These are phyloP conservation scores for Papilio helenus DNA, from an alignment of 1,140 invertebrate genomes.

Conservation along the genomic window DNA sequence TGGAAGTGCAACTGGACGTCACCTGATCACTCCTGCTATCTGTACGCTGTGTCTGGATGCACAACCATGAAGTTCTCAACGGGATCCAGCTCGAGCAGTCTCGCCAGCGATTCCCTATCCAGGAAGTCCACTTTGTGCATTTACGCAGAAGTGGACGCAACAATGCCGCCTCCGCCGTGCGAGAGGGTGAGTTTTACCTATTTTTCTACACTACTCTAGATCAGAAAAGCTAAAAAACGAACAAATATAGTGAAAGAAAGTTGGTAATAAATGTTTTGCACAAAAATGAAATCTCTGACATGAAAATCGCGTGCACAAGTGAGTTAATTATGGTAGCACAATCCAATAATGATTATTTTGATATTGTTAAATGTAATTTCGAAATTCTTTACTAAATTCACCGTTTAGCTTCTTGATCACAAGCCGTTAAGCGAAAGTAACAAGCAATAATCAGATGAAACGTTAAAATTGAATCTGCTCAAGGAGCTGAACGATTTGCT, in stretches of 20 bases:
- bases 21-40: constrained; percentile 57
- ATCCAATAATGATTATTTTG: neutral
- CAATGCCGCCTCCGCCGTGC: constrained; percentile 62
- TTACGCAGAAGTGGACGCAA: constrained; percentile 77
- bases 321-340: neutral
- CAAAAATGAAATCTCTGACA: constrained; percentile 11
- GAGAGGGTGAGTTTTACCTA: constrained; percentile 66
- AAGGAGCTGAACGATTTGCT: constrained; percentile 55
- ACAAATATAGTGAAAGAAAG: neutral
- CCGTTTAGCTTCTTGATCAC: neutral
- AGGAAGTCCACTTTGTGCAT: constrained; percentile 83
- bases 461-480: constrained; percentile 47
- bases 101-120: constrained; percentile 82
- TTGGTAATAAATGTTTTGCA: neutral
- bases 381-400: neutral
- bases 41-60: constrained; percentile 45
- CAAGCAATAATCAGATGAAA: constrained; percentile 46
- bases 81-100: constrained; percentile 81
- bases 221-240: constrained; percentile 20
- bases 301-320: neutral
- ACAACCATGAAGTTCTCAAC: constrained; percentile 83
- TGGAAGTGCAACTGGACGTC: constrained; percentile 70
- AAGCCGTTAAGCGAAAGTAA: constrained; percentile 49
- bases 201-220: neutral
- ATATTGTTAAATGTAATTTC: neutral